A percentile compares a stretch with the other conserved stretches of the same genome.
Evolutionary conservation across 2,113 vertebrate genomes (phyloP).

Genomic region (Chloroceryle aenea): DNA sequence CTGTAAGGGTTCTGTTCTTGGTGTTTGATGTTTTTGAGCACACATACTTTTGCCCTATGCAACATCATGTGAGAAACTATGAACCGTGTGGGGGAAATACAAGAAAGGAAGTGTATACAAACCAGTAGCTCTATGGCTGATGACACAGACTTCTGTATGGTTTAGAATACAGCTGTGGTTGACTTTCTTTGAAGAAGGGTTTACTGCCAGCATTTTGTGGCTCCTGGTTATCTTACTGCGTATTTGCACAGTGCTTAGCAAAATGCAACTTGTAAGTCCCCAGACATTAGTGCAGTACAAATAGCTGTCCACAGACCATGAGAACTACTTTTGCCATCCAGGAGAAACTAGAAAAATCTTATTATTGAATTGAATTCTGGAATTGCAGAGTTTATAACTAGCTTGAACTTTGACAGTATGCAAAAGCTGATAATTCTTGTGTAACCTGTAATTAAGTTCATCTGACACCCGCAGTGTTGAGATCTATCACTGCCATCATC

Average conservation of each 20-base stretch:
- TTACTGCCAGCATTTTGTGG: background rate
- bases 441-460: background rate
- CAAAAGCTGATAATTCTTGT: background rate
- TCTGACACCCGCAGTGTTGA: background rate
- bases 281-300: background rate
- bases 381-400: background rate
- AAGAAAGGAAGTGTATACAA: background rate
- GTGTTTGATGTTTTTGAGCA: background rate
- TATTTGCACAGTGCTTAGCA: background rate
- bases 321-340: background rate
- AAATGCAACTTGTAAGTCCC: background rate
- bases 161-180: conserved; percentile 24
- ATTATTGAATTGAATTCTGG: background rate
- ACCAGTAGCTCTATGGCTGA: background rate
- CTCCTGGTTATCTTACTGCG: background rate
- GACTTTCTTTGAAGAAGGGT: conserved; percentile 37
- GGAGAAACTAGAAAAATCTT: background rate
- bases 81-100: background rate
- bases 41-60: background rate
- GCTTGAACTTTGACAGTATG: background rate
- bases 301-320: background rate
- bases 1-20: background rate
- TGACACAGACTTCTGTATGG: background rate
- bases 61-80: background rate
- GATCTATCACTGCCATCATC: background rate